A percentile compares a stretch with the other conserved stretches of the same genome.
Conservation (phyloP, 2,113 vertebrate species). For the Riparia riparia region DNA sequence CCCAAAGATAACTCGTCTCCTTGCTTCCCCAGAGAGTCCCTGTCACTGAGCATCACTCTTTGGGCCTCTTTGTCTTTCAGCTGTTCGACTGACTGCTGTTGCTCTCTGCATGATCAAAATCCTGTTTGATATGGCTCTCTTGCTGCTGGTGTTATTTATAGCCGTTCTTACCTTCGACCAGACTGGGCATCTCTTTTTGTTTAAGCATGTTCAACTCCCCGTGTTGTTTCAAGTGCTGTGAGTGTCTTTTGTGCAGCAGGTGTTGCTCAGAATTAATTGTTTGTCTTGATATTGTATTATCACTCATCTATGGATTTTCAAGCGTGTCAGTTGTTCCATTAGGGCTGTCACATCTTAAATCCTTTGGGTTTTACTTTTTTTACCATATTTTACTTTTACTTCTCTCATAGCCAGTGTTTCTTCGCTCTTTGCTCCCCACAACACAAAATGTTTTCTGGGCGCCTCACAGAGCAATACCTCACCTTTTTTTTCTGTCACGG, state of each 20-base stretch:
- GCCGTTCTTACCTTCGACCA: not conserved
- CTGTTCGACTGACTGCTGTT: not conserved
- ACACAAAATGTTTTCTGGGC: not conserved
- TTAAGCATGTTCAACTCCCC: not conserved
- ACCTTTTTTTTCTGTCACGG: not conserved
- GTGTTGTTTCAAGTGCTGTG: not conserved
- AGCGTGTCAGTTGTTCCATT: not conserved
- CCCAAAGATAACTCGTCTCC: not conserved
- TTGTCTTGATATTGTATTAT: not conserved
- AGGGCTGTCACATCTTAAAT: not conserved
- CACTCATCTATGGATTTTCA: not conserved
- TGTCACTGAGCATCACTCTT: not conserved
- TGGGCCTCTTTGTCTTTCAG: slow-evolving; percentile 13
- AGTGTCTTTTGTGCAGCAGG: not conserved
- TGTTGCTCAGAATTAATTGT: slow-evolving; percentile 1
- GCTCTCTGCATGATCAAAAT: not conserved
- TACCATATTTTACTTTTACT: not conserved
- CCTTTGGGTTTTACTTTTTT: not conserved
- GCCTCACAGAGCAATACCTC: not conserved
- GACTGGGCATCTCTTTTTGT: not conserved
- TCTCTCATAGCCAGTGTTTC: not conserved
- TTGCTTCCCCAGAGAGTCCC: not conserved
- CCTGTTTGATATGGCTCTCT: not conserved
- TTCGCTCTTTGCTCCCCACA: not conserved
- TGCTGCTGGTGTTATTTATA: not conserved